These are phyloP conservation scores for Rhadinocentrus ornatus DNA, from an alignment of 2,797 vertebrate genomes.

Conservation along the genomic window DNA sequence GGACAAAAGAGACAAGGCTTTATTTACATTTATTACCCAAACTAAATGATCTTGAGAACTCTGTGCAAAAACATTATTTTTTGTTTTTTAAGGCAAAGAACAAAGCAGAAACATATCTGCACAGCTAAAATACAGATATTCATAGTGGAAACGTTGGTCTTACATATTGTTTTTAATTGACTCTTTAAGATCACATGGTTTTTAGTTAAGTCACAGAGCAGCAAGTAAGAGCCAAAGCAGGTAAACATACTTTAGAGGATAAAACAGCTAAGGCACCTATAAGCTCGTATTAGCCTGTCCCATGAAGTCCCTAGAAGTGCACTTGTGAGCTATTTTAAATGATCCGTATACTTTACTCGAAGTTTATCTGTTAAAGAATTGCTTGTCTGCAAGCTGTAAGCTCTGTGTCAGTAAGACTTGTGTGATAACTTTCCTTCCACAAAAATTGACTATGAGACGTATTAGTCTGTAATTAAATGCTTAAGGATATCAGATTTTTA, in stretches of 20 bases:
- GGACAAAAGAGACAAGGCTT: slow-evolving; percentile 65
- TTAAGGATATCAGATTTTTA: background rate
- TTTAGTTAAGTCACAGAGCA: slow-evolving; percentile 6
- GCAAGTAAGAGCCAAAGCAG: slow-evolving; percentile 1
- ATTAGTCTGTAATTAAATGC: background rate
- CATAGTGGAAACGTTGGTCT: background rate
- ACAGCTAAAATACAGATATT: background rate
- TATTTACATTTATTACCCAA: slow-evolving; percentile 65
- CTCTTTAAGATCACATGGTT: background rate
- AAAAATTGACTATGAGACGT: background rate
- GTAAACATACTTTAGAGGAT: background rate
- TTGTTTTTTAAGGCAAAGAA: slow-evolving; percentile 43
- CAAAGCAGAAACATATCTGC: background rate
- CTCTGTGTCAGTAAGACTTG: background rate
- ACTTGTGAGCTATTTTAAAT: background rate
- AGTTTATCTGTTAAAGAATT: background rate
- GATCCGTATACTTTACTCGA: background rate
- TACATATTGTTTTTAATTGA: slow-evolving; percentile 9
- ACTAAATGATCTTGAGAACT: slow-evolving; percentile 32
- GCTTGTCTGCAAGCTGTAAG: background rate
- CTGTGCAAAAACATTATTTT: slow-evolving; percentile 58
- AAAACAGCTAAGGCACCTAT: slow-evolving; percentile 15
- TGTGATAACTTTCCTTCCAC: background rate
- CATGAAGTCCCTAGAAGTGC: background rate
- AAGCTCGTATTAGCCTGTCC: background rate